These are phyloP conservation scores for Nyctereutes procyonoides DNA, from an alignment of 2,113 vertebrate genomes.

Conservation along the genomic window DNA sequence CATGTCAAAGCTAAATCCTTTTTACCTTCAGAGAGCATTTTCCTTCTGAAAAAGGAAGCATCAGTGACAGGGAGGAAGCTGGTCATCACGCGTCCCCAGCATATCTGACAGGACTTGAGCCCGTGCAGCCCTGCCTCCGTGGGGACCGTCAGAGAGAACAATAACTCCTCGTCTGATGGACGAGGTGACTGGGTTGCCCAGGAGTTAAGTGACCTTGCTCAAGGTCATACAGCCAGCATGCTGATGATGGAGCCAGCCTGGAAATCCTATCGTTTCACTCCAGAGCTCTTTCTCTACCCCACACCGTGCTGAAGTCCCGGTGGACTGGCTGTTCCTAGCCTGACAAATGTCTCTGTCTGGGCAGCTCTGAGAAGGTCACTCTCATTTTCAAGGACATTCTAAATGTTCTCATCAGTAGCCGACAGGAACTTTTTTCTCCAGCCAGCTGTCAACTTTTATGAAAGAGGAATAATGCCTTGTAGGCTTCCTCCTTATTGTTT, in stretches of 20 bases:
- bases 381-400: background rate
- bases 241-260: background rate
- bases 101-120: background rate
- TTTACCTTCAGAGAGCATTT: background rate
- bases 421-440: background rate
- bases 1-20: background rate
- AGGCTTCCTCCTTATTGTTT: background rate
- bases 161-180: background rate
- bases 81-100: fast-evolving
- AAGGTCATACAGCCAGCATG: background rate
- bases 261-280: background rate
- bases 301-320: fast-evolving
- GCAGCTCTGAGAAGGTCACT: background rate
- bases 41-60: background rate
- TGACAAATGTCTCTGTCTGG: background rate
- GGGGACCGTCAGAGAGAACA: fast-evolving
- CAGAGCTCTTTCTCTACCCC: background rate
- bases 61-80: background rate
- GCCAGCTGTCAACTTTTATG: background rate
- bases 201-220: background rate
- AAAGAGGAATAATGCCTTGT: background rate
- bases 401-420: background rate
- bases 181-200: fast-evolving
- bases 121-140: no score
- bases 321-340: background rate